Conservation (phyloP, 2,797 vertebrate species). For the Protosalanx chinensis region DNA sequence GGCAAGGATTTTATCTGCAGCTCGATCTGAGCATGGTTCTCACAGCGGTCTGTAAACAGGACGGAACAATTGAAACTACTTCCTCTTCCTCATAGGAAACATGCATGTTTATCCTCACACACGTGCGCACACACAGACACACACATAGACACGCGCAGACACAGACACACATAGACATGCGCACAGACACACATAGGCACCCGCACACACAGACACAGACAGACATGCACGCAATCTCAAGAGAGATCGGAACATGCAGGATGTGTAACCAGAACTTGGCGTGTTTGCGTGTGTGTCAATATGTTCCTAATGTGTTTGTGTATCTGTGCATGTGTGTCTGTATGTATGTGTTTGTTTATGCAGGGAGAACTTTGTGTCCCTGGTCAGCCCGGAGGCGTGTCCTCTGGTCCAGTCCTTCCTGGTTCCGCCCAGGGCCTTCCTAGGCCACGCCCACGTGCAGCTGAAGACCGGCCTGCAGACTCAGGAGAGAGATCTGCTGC, state of each 20-base stretch:
- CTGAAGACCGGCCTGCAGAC: slow-evolving; percentile 89
- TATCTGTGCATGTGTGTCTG: slow-evolving; percentile 3
- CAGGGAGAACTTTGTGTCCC: slow-evolving; percentile 84
- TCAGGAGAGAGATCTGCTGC: slow-evolving; percentile 90
- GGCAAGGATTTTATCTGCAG: slow-evolving; percentile 39
- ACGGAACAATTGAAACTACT: slow-evolving; percentile 56
- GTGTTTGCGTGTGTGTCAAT: neutral
- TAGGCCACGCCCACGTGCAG: slow-evolving; percentile 82
- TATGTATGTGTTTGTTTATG: slow-evolving; percentile 28
- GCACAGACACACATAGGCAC: no score
- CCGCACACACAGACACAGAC: no score
- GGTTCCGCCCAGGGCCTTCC: slow-evolving; percentile 74
- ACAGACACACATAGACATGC: no score
- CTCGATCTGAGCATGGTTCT: neutral
- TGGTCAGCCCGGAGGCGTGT: slow-evolving; percentile 82
- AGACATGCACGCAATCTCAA: no score
- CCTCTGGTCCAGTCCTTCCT: slow-evolving; percentile 85
- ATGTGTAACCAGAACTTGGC: no score
- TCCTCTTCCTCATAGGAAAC: slow-evolving; percentile 49
- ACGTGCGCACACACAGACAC: no score
- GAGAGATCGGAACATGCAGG: no score
- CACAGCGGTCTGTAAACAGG: slow-evolving; percentile 61
- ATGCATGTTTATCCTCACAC: no score
- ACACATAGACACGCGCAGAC: no score
- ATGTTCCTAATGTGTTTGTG: slow-evolving; percentile 9